A percentile compares a stretch with the other conserved stretches of the same genome.
phyloP scores from a whole-genome alignment of 2,888 invertebrate species.

The Dasysyrphus tricinctus region DNA sequence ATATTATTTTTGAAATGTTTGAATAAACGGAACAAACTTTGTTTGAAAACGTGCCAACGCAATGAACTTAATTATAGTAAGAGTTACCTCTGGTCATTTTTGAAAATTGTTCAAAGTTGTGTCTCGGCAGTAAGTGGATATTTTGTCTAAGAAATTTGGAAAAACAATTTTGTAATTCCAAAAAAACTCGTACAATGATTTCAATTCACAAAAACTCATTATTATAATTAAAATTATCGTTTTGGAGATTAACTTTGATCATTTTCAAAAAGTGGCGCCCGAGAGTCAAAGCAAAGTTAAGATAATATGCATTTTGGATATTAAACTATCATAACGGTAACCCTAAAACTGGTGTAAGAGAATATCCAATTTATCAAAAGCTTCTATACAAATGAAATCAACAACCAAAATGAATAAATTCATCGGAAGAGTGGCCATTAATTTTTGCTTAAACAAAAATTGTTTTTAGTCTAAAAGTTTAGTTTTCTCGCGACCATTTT shows the following conservation, averaged over 20 bases:
- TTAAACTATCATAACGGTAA: not conserved
- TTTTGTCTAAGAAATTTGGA: no score
- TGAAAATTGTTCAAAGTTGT: no score
- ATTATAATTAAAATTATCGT: no score
- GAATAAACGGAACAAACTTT: no score
- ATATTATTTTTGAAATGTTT: no score
- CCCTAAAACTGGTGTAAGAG: not conserved
- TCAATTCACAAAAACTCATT: no score
- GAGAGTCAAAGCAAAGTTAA: not conserved
- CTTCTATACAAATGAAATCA: not conserved
- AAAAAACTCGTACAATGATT: no score
- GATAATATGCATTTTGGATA: not conserved
- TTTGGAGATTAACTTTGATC: not conserved
- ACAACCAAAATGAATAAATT: slow-evolving; percentile 20
- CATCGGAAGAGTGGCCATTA: slow-evolving; percentile 9
- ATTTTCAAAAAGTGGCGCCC: not conserved
- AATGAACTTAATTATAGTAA: no score
- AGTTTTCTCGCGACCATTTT: slow-evolving; percentile 17
- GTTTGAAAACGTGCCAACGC: no score
- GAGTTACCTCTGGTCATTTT: no score
- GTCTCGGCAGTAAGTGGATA: no score
- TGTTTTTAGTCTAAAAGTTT: not conserved
- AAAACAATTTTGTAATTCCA: no score
- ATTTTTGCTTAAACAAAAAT: slow-evolving; percentile 2
- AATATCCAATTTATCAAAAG: slow-evolving; percentile 11